Conservation (phyloP, 2,113 vertebrate genomes). For the Spheniscus mendiculus region DNA sequence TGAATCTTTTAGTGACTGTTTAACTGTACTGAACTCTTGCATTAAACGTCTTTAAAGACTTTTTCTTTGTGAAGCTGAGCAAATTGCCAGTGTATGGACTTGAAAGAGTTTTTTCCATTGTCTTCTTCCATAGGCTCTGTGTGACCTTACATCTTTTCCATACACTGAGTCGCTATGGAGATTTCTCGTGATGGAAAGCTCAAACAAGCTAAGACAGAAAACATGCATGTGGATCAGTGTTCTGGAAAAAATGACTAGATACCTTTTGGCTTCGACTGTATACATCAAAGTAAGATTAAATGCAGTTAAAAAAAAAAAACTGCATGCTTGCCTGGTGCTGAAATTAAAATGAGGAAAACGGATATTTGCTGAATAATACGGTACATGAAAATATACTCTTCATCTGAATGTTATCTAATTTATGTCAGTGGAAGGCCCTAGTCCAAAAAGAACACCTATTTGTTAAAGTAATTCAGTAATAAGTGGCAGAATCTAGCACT, state of each 20-base stretch:
- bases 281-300: background rate
- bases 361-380: background rate
- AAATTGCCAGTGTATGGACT: background rate
- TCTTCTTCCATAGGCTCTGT: background rate
- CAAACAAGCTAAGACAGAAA: background rate
- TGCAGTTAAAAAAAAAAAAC: background rate
- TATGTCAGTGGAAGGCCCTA: background rate
- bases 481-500: background rate
- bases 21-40: background rate
- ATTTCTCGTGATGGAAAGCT: background rate
- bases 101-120: slow-evolving; percentile 7
- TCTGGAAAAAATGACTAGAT: slow-evolving; percentile 12
- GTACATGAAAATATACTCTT: background rate
- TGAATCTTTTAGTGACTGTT: background rate
- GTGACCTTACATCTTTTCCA: slow-evolving; percentile 43
- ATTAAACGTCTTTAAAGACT: background rate
- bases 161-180: background rate
- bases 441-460: background rate
- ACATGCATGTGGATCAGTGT: background rate
- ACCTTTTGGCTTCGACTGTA: background rate
- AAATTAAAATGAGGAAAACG: background rate
- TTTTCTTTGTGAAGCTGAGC: background rate
- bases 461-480: background rate
- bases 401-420: background rate
- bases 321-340: background rate